These are phyloP conservation scores for Leiothrix lutea DNA, from an alignment of 2,113 vertebrate genomes.

Conservation along the genomic window DNA sequence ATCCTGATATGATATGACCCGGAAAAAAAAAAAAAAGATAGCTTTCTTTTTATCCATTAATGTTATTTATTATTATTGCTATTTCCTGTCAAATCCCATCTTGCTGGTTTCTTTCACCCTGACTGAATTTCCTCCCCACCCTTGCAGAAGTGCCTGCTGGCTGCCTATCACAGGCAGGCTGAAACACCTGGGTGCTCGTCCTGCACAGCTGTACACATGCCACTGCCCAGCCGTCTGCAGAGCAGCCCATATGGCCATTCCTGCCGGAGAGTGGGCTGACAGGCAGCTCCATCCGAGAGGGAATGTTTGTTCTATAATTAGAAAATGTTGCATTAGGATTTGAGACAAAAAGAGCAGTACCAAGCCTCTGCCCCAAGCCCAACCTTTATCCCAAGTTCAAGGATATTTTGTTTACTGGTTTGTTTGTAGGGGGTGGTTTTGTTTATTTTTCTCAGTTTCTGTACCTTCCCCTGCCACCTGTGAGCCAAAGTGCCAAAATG, in stretches of 20 bases:
- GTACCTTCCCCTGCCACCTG: neutral
- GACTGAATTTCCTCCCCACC: neutral
- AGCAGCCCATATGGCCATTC: neutral
- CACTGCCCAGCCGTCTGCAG: constrained; percentile 32
- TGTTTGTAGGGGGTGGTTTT: neutral
- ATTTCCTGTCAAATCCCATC: neutral
- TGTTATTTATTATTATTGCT: neutral
- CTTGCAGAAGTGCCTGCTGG: neutral
- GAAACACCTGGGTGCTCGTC: constrained; percentile 26
- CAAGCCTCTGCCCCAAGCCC: neutral
- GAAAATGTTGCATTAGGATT: neutral
- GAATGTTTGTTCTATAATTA: neutral
- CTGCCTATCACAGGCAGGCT: neutral
- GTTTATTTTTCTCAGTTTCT: neutral
- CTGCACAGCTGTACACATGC: constrained; percentile 40
- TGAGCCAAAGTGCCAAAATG: neutral
- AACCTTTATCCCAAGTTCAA: neutral
- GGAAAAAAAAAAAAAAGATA: neutral
- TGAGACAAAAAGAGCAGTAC: neutral
- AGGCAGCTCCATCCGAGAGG: neutral
- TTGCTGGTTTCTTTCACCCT: neutral
- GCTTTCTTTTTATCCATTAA: neutral
- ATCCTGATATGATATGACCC: neutral
- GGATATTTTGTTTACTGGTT: neutral
- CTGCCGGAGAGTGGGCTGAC: neutral